These are phyloP conservation scores for Centropristis striata DNA, from an alignment of 2,113 vertebrate species.

Conservation along the genomic window DNA sequence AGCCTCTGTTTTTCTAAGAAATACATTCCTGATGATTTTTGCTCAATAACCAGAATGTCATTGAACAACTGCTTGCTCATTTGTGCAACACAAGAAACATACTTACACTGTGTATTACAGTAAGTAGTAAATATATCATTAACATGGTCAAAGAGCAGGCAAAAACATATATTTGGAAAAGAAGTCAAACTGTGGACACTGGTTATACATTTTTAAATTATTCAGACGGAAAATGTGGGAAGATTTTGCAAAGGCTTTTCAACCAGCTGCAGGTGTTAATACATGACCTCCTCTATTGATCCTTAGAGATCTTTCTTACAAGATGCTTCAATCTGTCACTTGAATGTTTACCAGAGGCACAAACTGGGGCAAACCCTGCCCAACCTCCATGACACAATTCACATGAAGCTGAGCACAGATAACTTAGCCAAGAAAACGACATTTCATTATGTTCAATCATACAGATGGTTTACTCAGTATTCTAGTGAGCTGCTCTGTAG, in stretches of 20 bases:
- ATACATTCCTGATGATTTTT: background rate
- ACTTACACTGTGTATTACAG: background rate
- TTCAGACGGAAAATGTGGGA: background rate
- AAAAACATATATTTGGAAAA: background rate
- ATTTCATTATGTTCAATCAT: background rate
- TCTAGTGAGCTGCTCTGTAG: background rate
- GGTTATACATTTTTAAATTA: background rate
- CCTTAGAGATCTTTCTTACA: background rate
- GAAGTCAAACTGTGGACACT: background rate
- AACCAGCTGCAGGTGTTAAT: too few relatives aligned
- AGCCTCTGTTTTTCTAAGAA: background rate
- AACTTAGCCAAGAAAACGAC: background rate
- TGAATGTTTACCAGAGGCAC: background rate
- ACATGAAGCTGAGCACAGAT: slow-evolving; percentile 3
- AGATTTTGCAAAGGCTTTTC: too few relatives aligned
- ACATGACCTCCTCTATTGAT: background rate
- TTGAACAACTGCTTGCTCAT: background rate
- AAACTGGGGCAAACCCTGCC: slow-evolving; percentile 5
- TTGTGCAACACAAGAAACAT: background rate
- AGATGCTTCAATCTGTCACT: background rate
- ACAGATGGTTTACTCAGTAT: background rate
- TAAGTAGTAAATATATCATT: too few relatives aligned
- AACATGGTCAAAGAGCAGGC: too few relatives aligned
- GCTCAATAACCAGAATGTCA: too few relatives aligned
- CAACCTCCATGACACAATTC: background rate